phyloP scores from a whole-genome alignment of 2,888 invertebrate genomes.

The Cenopis cana region DNA sequence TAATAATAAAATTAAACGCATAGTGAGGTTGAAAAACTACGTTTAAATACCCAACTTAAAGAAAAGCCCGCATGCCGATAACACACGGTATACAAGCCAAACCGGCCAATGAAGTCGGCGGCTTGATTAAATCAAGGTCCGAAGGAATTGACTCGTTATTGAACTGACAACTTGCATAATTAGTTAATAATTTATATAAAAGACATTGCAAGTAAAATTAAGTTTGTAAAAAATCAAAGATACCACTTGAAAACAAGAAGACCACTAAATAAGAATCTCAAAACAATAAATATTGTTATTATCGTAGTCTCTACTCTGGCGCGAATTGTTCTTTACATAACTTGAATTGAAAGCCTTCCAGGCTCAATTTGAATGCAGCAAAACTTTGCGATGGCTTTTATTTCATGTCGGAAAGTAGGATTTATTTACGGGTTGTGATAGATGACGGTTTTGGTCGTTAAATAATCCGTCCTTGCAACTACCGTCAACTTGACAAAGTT shows the following conservation, averaged over 20 bases:
- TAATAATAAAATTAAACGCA: too few relatives aligned
- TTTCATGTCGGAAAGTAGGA: slow-evolving; percentile 72
- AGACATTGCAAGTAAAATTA: too few relatives aligned
- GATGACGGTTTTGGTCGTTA: slow-evolving; percentile 60
- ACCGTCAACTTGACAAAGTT: neutral
- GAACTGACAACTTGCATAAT: too few relatives aligned
- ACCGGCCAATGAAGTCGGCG: too few relatives aligned
- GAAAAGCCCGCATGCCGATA: too few relatives aligned
- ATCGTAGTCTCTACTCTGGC: slow-evolving; percentile 57
- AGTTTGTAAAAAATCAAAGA: slow-evolving; percentile 15
- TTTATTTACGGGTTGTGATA: slow-evolving; percentile 74
- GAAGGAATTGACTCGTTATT: too few relatives aligned
- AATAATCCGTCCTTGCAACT: slow-evolving; percentile 15
- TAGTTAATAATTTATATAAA: too few relatives aligned
- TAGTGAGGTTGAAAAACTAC: too few relatives aligned
- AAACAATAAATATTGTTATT: slow-evolving; percentile 60
- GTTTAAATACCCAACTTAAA: too few relatives aligned
- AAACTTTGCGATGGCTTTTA: slow-evolving; percentile 79
- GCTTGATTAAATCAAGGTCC: too few relatives aligned
- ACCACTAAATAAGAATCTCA: slow-evolving; percentile 33
- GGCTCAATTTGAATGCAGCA: slow-evolving; percentile 77
- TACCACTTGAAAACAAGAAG: slow-evolving; percentile 13
- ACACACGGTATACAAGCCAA: too few relatives aligned
- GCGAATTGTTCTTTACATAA: slow-evolving; percentile 73
- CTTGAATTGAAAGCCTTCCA: slow-evolving; percentile 76